Conservation (phyloP, 1,140 invertebrate genomes). For the Bombus confusus region DNA sequence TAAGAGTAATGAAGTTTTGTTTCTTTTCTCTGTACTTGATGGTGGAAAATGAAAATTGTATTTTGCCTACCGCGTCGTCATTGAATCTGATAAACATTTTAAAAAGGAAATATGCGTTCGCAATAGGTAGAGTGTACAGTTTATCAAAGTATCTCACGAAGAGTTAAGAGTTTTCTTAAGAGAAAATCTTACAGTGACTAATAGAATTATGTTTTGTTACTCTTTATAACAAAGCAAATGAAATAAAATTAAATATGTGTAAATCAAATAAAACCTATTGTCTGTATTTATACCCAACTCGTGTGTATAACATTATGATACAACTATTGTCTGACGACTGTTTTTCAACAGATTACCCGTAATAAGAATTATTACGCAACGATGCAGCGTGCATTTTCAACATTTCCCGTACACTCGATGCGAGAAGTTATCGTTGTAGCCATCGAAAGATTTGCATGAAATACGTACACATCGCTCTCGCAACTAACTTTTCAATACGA, state of each 20-base stretch:
- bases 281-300: neutral
- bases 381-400: neutral
- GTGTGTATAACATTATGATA: neutral
- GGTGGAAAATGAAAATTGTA: neutral
- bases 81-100: neutral
- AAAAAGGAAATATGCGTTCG: neutral
- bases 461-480: no score
- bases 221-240: neutral
- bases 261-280: neutral
- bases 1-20: neutral
- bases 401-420: conserved; percentile 11
- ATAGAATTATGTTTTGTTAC: neutral
- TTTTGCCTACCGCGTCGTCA: no score
- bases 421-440: neutral
- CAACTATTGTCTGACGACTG: conserved; percentile 7
- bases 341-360: conserved; percentile 15
- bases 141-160: neutral
- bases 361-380: conserved; percentile 4
- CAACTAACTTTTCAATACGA: neutral
- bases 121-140: neutral
- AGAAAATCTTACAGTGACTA: neutral
- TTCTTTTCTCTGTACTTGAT: neutral
- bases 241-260: neutral
- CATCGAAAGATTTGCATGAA: neutral
- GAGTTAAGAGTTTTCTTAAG: neutral